These are phyloP conservation scores for Unio pictorum DNA, from an alignment of 2,888 invertebrate genomes.

Conservation along the genomic window DNA sequence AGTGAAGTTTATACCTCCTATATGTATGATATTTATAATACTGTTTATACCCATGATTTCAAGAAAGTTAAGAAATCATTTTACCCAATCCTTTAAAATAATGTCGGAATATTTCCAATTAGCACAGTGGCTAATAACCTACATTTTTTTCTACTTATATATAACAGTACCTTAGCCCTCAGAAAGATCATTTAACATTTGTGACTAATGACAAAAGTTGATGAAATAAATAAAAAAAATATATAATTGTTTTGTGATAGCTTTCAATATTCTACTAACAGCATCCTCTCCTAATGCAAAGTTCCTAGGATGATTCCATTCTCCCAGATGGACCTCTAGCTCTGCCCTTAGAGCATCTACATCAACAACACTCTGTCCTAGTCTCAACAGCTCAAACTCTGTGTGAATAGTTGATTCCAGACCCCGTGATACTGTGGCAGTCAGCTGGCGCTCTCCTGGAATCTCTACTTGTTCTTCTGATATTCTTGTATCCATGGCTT, in stretches of 20 bases:
- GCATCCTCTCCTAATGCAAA: slow-evolving; percentile 59
- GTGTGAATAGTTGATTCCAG: slow-evolving; percentile 86
- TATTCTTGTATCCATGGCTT: slow-evolving; percentile 22
- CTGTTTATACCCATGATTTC: no score
- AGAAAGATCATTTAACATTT: no score
- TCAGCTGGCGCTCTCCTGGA: slow-evolving; percentile 82
- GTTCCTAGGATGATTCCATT: slow-evolving; percentile 70
- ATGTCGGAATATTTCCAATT: no score
- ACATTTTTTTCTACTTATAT: no score
- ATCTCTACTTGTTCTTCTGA: slow-evolving; percentile 32
- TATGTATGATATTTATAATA: no score
- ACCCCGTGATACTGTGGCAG: slow-evolving; percentile 80
- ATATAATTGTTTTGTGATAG: background rate
- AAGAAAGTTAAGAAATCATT: background rate
- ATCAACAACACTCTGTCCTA: slow-evolving; percentile 63
- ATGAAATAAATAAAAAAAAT: background rate
- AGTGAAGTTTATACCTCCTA: no score
- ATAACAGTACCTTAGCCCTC: no score
- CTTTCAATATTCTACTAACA: slow-evolving; percentile 9
- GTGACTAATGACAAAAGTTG: no score
- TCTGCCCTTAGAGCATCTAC: slow-evolving; percentile 73
- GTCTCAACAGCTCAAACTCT: slow-evolving; percentile 64
- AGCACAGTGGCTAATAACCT: no score
- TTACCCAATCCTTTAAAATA: no score
- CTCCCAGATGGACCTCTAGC: slow-evolving; percentile 74